phyloP scores from a whole-genome alignment of 2,888 invertebrate genomes.

The Drosophila setosimentum region DNA sequence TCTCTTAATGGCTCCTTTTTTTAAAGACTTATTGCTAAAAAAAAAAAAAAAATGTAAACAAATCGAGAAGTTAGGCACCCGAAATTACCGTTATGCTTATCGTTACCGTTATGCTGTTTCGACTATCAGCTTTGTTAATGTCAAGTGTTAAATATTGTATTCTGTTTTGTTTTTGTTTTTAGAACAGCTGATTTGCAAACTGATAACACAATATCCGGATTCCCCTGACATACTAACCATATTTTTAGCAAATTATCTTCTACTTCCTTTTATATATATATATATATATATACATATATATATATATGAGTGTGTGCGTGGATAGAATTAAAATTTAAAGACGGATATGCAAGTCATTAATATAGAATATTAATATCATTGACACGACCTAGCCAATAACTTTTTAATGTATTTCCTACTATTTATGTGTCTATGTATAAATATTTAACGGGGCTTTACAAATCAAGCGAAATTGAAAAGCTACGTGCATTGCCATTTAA shows the following conservation, averaged over 20 bases:
- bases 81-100: conserved; percentile 15
- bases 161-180: conserved; percentile 15
- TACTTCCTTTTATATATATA: background rate
- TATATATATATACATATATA: background rate
- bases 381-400: conserved; percentile 58
- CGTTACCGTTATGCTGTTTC: conserved; percentile 20
- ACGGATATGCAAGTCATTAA: conserved; percentile 65
- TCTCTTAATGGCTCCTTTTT: background rate
- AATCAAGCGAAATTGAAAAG: conserved; percentile 9
- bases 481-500: conserved; percentile 36
- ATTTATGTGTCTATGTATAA: background rate
- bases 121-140: conserved; percentile 26
- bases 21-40: conserved; percentile 6
- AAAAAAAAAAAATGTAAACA: conserved; percentile 45
- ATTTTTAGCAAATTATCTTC: conserved; percentile 50
- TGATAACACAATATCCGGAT: conserved; percentile 18
- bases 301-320: background rate
- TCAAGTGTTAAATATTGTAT: conserved; percentile 19
- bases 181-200: conserved; percentile 13
- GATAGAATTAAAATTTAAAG: conserved; percentile 30
- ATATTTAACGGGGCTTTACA: conserved; percentile 12
- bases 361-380: conserved; percentile 33
- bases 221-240: conserved; percentile 5
- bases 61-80: conserved; percentile 17
- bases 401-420: conserved; percentile 38